Percentiles rank a stretch among this genome's conserved stretches.
phyloP scores from a whole-genome alignment of 2,888 invertebrate genomes.

The Saturnia japonica region DNA sequence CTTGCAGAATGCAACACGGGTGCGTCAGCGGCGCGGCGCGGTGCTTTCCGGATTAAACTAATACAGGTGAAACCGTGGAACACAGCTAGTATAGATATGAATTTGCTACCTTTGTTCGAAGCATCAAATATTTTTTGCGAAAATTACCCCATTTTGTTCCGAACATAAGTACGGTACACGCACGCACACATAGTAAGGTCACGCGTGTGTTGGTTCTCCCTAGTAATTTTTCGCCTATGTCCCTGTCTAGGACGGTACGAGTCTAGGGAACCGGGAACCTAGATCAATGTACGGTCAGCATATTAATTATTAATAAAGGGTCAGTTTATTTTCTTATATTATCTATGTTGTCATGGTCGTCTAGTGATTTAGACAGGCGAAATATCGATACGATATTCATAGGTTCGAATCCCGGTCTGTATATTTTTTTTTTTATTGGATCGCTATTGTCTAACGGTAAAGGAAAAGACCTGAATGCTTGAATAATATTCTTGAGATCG shows the following conservation, averaged over 20 bases:
- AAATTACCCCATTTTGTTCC: background rate
- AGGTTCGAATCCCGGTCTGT: too few species aligned
- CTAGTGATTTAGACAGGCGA: too few species aligned
- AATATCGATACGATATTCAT: too few species aligned
- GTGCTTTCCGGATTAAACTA: too few species aligned
- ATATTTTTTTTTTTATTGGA: too few species aligned
- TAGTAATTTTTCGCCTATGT: constrained; percentile 73
- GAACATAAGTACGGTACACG: background rate
- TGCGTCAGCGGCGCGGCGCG: too few species aligned
- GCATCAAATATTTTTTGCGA: background rate
- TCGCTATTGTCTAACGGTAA: too few species aligned
- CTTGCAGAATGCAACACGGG: too few species aligned
- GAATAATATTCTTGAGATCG: too few species aligned
- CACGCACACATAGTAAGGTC: background rate
- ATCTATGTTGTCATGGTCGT: background rate
- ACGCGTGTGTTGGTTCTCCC: constrained; percentile 61
- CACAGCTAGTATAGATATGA: too few species aligned
- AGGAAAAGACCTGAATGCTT: too few species aligned
- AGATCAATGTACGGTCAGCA: constrained; percentile 68
- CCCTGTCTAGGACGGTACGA: constrained; percentile 69
- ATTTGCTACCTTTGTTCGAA: background rate
- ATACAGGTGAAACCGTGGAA: too few species aligned
- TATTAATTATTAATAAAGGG: constrained; percentile 33
- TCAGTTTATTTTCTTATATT: background rate
- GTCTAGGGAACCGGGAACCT: constrained; percentile 76